Evolutionary conservation across 2,113 vertebrate species (phyloP).

Genomic region (Bostrychus sinensis): DNA sequence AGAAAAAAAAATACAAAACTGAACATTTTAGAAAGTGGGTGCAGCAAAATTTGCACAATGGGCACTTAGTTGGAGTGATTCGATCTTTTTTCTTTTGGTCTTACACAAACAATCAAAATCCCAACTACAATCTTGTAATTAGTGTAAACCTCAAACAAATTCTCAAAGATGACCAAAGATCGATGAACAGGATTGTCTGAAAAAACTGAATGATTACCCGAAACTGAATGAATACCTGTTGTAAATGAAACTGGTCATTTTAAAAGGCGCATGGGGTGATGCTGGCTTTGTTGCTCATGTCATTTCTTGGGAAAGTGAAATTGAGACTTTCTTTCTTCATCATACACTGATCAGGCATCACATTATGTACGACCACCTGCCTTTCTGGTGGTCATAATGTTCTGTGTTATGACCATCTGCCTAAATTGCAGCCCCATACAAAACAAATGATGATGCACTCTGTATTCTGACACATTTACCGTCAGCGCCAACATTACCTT

Average conservation of each 20-base stretch:
- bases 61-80: not conserved
- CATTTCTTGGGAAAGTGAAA: too few relatives aligned
- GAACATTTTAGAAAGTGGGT: not conserved
- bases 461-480: too few relatives aligned
- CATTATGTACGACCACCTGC: too few relatives aligned
- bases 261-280: slow-evolving; percentile 71
- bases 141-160: not conserved
- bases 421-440: too few relatives aligned
- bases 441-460: too few relatives aligned
- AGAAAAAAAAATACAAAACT: not conserved
- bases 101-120: not conserved
- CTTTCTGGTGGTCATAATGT: too few relatives aligned
- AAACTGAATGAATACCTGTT: slow-evolving; percentile 40
- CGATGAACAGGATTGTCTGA: not conserved
- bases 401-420: too few relatives aligned
- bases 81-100: not conserved
- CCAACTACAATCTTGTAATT: not conserved
- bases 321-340: too few relatives aligned
- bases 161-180: not conserved
- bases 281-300: too few relatives aligned
- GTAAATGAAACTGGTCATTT: slow-evolving; percentile 36
- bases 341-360: too few relatives aligned
- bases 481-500: too few relatives aligned
- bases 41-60: not conserved
- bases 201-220: slow-evolving; percentile 53